Evolutionary conservation across 1,140 invertebrate species (phyloP), one percentile per base, ranked within the genome.

Genomic region (Galendromus occidentalis): DNA sequence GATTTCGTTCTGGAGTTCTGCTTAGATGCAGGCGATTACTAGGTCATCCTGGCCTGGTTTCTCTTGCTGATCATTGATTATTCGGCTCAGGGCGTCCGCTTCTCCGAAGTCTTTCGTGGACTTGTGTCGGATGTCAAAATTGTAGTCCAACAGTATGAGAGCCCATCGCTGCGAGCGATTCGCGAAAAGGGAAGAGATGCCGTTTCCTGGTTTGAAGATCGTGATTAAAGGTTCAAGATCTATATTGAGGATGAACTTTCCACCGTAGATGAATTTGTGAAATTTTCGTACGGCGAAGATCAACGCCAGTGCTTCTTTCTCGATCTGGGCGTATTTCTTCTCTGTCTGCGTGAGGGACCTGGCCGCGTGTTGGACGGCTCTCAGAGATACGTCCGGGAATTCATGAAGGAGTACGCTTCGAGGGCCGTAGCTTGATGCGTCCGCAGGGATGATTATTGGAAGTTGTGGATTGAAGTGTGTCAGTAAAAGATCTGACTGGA

Each of bases 281-380:
- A 81, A 80, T 66, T 76, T 69, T 75, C 71, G 70, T 45, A 78
- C 66, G 17, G 74, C 77, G 71, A 72, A 79, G 44, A 79, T 67
- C 39, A 81, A 74, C 2, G 75, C 73, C 12, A 78, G 71, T 0
- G 74, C 78, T 70, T 83, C 80, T 69, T 77, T 79, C 30, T 83
- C 78, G 6, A 80, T 70, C 67, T 80, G 77, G 20, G 73, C 71
- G 69, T 81, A 82, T 17, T 77, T 76, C 66, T 70, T 68, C 69
- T 83, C 78, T 9, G 76, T 69, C 22, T 67, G 41, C n/a, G 70
- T 72, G 9, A 81, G 65, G 1, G 73, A 73, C 63, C 76, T 30
- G 0, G 18, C 18, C 4, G 28, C 28, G 45, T 22, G 18, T 28
- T 47, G 18, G 18, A 22, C 14, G 4, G 45, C 28, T 22, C 14